These are phyloP conservation scores for Phrynocephalus vlangalii DNA, from an alignment of 2,797 vertebrate species.

Conservation along the genomic window DNA sequence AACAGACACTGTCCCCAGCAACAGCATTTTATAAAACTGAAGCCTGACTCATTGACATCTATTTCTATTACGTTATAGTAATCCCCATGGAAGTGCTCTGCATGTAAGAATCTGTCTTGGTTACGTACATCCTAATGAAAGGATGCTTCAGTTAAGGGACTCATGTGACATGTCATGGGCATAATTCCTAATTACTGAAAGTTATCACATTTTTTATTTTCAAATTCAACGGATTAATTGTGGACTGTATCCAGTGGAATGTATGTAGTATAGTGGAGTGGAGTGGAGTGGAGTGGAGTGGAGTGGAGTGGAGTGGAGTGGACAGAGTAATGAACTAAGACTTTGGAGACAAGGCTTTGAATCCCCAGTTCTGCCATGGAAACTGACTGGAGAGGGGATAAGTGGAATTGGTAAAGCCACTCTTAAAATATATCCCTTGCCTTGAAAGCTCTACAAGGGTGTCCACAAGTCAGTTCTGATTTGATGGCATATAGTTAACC, in stretches of 20 bases:
- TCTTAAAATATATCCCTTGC: too few relatives aligned
- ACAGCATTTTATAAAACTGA: slow-evolving; percentile 6
- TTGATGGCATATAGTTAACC: too few relatives aligned
- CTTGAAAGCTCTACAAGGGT: too few relatives aligned
- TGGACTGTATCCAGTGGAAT: background rate
- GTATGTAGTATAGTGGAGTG: too few relatives aligned
- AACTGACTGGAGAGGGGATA: too few relatives aligned
- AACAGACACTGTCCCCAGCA: background rate
- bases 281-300: too few relatives aligned
- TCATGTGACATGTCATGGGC: background rate
- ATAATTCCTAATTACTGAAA: slow-evolving; percentile 3
- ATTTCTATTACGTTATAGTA: background rate
- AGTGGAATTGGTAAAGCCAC: too few relatives aligned
- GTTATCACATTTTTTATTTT: slow-evolving; percentile 11
- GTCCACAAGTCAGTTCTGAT: too few relatives aligned
- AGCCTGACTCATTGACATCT: background rate
- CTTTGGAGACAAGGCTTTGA: too few relatives aligned
- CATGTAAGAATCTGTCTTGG: background rate
- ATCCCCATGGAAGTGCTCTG: background rate
- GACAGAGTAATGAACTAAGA: too few relatives aligned
- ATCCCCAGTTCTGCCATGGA: too few relatives aligned
- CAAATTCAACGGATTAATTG: background rate
- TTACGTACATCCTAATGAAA: slow-evolving; percentile 22
- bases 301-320: too few relatives aligned
- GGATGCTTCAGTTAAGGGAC: slow-evolving; percentile 20